phyloP scores from a whole-genome alignment of 2,888 invertebrate species.

The Eupithecia exiguata region DNA sequence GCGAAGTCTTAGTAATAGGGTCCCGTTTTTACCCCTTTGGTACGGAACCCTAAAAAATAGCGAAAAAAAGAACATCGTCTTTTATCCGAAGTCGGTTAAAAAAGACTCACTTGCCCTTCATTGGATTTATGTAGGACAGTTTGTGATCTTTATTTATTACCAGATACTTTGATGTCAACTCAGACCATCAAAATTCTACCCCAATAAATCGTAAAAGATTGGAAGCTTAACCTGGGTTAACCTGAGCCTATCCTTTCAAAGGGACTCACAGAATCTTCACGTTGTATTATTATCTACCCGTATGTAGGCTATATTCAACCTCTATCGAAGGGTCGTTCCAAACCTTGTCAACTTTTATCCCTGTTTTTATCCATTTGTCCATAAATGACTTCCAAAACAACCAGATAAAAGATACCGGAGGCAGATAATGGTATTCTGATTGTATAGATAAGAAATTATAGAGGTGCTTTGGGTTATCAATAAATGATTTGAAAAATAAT shows the following conservation, averaged over 20 bases:
- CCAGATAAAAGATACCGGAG: background rate
- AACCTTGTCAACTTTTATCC: slow-evolving; percentile 23
- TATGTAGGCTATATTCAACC: slow-evolving; percentile 12
- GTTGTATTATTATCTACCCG: slow-evolving; percentile 28
- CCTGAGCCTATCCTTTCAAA: slow-evolving; percentile 5
- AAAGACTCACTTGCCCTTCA: background rate
- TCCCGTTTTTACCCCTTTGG: too few species aligned
- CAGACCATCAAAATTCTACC: slow-evolving; percentile 16
- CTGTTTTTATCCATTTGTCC: slow-evolving; percentile 15
- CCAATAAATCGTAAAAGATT: slow-evolving; percentile 37
- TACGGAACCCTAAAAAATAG: too few species aligned
- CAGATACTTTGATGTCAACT: slow-evolving; percentile 6
- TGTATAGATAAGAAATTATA: background rate
- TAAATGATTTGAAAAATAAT: too few species aligned
- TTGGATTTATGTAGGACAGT: background rate
- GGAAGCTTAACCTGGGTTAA: slow-evolving; percentile 26
- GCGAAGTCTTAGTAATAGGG: too few species aligned
- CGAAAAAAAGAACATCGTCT: too few species aligned
- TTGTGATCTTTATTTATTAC: slow-evolving; percentile 10
- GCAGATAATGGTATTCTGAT: background rate
- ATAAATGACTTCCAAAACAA: slow-evolving; percentile 4
- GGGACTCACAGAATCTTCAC: slow-evolving; percentile 24
- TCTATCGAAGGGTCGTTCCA: slow-evolving; percentile 9
- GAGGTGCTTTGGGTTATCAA: background rate
- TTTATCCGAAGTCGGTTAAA: too few species aligned